Evolutionary conservation across 2,888 invertebrate genomes (phyloP), one percentile per base, ranked within the genome.

Genomic region (Axea sp.): DNA sequence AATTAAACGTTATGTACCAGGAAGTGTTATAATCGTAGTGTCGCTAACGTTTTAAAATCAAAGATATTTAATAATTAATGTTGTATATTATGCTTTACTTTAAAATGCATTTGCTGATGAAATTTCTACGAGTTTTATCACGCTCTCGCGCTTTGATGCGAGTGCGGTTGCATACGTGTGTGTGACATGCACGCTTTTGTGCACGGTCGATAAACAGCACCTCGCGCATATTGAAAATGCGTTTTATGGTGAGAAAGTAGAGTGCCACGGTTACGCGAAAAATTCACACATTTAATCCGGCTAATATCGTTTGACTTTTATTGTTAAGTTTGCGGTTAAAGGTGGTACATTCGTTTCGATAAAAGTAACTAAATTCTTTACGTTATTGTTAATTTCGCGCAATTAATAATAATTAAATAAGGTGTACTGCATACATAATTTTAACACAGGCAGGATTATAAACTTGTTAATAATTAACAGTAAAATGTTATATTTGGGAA

Each of bases 131-230:
- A 60, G 71, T 68, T 75, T 75, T 72, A 72, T 72, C 74, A 71
- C 76, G 65, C 75, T 75, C 49, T 74, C 64, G 60, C 73, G 69
- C 53, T 75, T 30, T 55, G 65, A 30, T 43, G 55, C 43, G 37
- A 33, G 51, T 45, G 43, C 14, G 43, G 37, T 14, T 7, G 33
- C 26, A 60, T 59, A 64, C 53, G 47, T 57, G 60, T 45, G 69
- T 68, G 64, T 67, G 49, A 8, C 35, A 22, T 60, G 71, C 67
- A 67, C 62, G 71, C 73, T 71, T 73, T 67, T 68, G 39, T 69
- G 33, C 67, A 62, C 71, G 76, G 76, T 78, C 78, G 78, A 78
- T 76, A 76, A 76, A 64, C 74, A 51, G 57, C 31, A 55, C 68
- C 74, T 51, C 69, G 69, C 64, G 60, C 47, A 60, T 76, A 76